Evolutionary conservation across 2,888 invertebrate genomes (phyloP).

Genomic region (Trichogramma dendrolimi): DNA sequence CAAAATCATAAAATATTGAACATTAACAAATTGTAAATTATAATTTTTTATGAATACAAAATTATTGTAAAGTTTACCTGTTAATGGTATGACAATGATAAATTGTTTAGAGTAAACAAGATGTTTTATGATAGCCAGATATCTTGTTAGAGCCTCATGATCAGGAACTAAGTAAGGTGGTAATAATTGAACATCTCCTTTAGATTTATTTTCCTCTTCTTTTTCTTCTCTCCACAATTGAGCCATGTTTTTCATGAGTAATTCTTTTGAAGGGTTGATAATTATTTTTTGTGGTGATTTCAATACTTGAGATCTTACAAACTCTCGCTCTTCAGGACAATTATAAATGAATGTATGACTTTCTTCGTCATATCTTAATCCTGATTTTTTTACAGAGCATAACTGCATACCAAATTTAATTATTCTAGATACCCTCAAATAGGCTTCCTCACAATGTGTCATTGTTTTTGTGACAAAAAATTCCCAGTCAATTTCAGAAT

Average conservation of each 20-base stretch:
- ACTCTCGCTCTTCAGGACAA: constrained; percentile 29
- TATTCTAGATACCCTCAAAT: constrained; percentile 72
- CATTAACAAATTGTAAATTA: constrained; percentile 1
- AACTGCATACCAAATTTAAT: constrained; percentile 74
- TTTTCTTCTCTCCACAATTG: constrained; percentile 85
- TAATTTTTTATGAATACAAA: constrained; percentile 7
- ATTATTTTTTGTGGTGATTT: no score
- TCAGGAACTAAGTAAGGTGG: constrained; percentile 89
- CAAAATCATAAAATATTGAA: constrained; percentile 5
- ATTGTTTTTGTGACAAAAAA: constrained; percentile 57
- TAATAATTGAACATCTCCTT: constrained; percentile 59
- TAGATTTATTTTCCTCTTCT: constrained; percentile 78
- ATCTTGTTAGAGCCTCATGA: constrained; percentile 72
- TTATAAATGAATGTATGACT: constrained; percentile 18
- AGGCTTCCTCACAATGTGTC: constrained; percentile 64
- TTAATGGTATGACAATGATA: constrained; percentile 80
- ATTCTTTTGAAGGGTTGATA: constrained; percentile 52
- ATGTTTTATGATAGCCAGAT: constrained; percentile 74
- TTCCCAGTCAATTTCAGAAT: constrained; percentile 70
- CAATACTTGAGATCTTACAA: constrained; percentile 32
- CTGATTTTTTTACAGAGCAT: constrained; percentile 61
- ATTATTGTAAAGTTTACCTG: constrained; percentile 61
- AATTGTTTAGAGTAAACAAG: constrained; percentile 79
- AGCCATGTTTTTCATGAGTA: constrained; percentile 79
- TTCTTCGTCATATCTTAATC: constrained; percentile 61